phyloP scores from a whole-genome alignment of 2,113 vertebrate species.

The Muscicapa adusta region DNA sequence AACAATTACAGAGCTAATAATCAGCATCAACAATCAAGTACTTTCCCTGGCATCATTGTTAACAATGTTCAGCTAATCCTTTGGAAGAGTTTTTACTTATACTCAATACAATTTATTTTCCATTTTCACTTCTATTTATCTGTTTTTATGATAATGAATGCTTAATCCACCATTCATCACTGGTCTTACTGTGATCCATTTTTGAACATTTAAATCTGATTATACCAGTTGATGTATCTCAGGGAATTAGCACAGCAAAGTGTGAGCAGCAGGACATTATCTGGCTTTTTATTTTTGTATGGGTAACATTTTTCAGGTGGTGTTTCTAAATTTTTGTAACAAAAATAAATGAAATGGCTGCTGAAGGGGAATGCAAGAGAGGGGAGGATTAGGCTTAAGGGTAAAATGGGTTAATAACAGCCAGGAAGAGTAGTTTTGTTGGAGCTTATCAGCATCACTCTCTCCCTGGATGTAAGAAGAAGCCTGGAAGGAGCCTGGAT shows the following conservation, averaged over 20 bases:
- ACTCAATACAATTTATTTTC: neutral
- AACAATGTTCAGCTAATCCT: neutral
- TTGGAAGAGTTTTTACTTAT: neutral
- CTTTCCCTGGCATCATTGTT: neutral
- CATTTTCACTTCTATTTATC: neutral
- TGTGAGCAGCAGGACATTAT: neutral
- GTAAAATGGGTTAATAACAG: neutral
- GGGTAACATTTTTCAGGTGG: neutral
- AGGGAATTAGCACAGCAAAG: neutral
- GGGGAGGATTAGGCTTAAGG: neutral
- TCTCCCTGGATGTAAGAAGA: neutral
- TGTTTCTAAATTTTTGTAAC: neutral
- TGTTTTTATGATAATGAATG: neutral
- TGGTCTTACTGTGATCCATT: neutral
- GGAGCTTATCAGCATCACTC: neutral
- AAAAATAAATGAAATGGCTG: neutral
- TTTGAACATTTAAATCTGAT: slow-evolving; percentile 35
- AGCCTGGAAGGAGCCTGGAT: neutral
- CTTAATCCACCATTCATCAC: neutral
- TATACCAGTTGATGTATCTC: neutral
- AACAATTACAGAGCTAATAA: neutral
- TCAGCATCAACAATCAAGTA: neutral
- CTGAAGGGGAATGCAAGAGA: neutral
- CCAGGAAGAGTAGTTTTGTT: neutral
- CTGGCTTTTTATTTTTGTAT: neutral